Conservation (phyloP, 2,797 vertebrate genomes). For the Labroides dimidiatus region DNA sequence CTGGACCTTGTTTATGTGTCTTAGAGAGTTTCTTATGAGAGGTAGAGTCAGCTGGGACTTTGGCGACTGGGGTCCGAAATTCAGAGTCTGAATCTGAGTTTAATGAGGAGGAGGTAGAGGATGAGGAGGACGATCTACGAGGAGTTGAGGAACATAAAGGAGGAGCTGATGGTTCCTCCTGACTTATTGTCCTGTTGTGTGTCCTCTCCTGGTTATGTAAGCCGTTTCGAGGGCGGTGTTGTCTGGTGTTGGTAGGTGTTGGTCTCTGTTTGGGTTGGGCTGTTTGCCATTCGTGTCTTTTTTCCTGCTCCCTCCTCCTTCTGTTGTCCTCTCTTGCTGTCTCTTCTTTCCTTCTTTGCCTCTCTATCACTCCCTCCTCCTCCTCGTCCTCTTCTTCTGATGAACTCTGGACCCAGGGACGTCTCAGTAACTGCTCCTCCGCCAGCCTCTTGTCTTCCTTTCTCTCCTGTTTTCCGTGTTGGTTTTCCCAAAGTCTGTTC, state of each 20-base stretch:
- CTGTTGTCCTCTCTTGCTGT: slow-evolving; percentile 74
- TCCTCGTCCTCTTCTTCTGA: slow-evolving; percentile 76
- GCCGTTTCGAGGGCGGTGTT: slow-evolving; percentile 70
- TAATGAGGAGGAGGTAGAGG: slow-evolving; percentile 69
- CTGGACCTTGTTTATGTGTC: slow-evolving; percentile 68
- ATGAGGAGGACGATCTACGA: slow-evolving; percentile 60
- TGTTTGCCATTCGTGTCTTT: slow-evolving; percentile 67
- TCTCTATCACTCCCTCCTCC: slow-evolving; percentile 73
- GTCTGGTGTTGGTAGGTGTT: slow-evolving; percentile 49
- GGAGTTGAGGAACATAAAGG: slow-evolving; percentile 73
- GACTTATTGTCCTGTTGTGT: slow-evolving; percentile 62
- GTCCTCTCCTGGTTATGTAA: slow-evolving; percentile 57
- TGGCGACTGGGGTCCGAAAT: slow-evolving; percentile 76
- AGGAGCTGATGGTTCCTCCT: slow-evolving; percentile 71
- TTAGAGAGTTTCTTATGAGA: slow-evolving; percentile 80
- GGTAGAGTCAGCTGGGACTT: slow-evolving; percentile 82
- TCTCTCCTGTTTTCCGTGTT: slow-evolving; percentile 61
- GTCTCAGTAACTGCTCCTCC: slow-evolving; percentile 82
- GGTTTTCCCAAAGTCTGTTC: slow-evolving; percentile 52
- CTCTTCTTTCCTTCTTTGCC: slow-evolving; percentile 79
- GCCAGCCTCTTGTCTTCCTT: slow-evolving; percentile 83
- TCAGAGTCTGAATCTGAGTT: slow-evolving; percentile 77
- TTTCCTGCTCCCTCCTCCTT: slow-evolving; percentile 69
- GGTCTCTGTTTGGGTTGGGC: slow-evolving; percentile 80
- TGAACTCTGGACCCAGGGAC: slow-evolving; percentile 78